These are phyloP conservation scores for Lasioglossum zephyrum DNA, from an alignment of 2,888 invertebrate genomes.

Conservation along the genomic window DNA sequence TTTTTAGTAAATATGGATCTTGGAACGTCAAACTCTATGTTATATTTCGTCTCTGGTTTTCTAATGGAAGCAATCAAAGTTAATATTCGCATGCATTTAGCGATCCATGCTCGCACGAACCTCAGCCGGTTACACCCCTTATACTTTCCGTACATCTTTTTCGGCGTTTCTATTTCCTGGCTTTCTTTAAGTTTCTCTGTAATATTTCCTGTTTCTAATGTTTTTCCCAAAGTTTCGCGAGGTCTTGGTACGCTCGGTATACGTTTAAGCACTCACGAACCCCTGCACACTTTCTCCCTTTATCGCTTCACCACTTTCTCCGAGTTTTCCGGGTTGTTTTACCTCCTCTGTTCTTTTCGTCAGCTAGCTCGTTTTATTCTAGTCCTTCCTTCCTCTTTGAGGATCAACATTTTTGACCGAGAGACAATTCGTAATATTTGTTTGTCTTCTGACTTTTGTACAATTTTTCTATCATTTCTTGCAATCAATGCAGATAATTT, in stretches of 20 bases:
- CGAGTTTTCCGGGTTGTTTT: background rate
- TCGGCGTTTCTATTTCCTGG: background rate
- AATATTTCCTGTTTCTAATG: constrained; percentile 9
- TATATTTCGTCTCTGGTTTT: background rate
- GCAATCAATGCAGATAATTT: too few relatives aligned
- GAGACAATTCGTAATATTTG: background rate
- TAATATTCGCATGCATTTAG: background rate
- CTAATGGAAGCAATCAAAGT: background rate
- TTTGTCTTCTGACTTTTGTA: background rate
- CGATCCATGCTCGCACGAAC: background rate
- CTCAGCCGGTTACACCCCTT: background rate
- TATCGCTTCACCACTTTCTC: constrained; percentile 8
- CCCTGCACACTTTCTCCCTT: background rate
- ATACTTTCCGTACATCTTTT: background rate
- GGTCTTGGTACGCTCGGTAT: background rate
- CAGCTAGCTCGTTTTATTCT: background rate
- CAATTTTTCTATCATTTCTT: too few relatives aligned
- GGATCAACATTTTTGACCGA: background rate
- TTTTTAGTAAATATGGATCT: background rate
- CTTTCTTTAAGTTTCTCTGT: background rate
- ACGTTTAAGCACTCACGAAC: constrained; percentile 6
- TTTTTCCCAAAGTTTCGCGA: constrained; percentile 1
- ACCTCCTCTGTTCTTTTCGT: background rate
- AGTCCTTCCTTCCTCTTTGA: background rate
- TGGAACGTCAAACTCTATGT: background rate